These are phyloP conservation scores for Epinephelus lanceolatus DNA, from an alignment of 2,113 vertebrate genomes.

Conservation along the genomic window DNA sequence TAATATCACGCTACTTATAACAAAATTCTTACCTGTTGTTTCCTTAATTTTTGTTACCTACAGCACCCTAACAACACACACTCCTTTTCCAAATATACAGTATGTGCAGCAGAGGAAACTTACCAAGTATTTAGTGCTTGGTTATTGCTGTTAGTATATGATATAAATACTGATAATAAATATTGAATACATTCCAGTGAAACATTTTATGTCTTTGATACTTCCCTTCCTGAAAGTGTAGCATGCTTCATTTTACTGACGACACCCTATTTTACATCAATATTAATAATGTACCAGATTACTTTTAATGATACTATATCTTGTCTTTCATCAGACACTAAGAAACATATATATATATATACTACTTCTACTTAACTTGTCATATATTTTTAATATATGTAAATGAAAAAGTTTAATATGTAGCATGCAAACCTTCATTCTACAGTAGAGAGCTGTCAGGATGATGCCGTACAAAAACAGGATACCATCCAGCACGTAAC, in stretches of 20 bases:
- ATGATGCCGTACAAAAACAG: slow-evolving; percentile 90
- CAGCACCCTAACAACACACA: no score
- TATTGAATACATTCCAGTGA: background rate
- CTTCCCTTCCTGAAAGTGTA: background rate
- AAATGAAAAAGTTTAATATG: background rate
- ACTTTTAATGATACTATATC: background rate
- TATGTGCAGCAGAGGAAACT: no score
- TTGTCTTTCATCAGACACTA: background rate
- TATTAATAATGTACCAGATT: background rate
- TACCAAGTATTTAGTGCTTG: no score
- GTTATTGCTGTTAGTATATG: no score
- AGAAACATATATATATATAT: background rate
- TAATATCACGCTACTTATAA: no score
- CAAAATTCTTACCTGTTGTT: no score
- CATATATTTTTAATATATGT: background rate
- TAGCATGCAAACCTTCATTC: slow-evolving; percentile 84
- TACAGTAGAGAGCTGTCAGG: slow-evolving; percentile 91
- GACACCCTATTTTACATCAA: background rate
- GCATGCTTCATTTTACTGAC: background rate
- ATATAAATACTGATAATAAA: no score
- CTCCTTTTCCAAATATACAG: no score
- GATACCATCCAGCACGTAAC: slow-evolving; percentile 90
- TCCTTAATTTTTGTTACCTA: no score
- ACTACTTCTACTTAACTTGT: background rate
- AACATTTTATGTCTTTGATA: background rate